Evolutionary conservation across 2,888 invertebrate species (phyloP), one percentile per base, ranked within the genome.

Genomic region (Elysia crispata): DNA sequence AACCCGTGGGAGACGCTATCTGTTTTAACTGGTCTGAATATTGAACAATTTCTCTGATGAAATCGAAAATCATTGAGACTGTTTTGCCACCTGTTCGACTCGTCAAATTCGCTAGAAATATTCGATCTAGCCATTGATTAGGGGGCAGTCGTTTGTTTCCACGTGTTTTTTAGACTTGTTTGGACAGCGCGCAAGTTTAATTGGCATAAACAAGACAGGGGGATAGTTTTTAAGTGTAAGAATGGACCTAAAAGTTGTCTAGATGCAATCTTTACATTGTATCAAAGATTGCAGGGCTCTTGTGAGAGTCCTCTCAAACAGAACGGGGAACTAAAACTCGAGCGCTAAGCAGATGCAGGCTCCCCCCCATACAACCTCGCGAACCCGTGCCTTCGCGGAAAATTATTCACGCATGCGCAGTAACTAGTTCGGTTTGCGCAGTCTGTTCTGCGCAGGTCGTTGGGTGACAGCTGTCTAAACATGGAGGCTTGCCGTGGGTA

Each of bases 401-500:
- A 82, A 84, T 84, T 84, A 80, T 85, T 79, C 86, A 86, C 89
- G 89, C 89, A 88, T 87, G 89, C 89, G 85, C 82, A 78, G 70
- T 82, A 78, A 73, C 77, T 66, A 69, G 81, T 80, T 74, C 81
- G 84, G 85, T 84, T 85, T 90, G 91, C 91, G 90, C 91, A 89
- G 85, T 83, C 85, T 80, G 82, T 83, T 83, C 70, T 88, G 89
- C 89, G 89, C 89, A 89, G 88, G 89, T 90, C 89, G 83, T 83
- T 83, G 83, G 86, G 85, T 86, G 83, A 88, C 90, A 90, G 90
- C 90, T 90, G 90, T 89, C 88, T 86, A 90, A 90, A 91, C 91
- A 90, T 90, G 91, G 90, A 90, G 89, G 90, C 86, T 88, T 86
- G 86, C 85, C 87, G 86, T 86, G 86, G 84, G 85, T 86, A 86